A percentile compares a stretch with the other conserved stretches of the same genome.
phyloP scores from a whole-genome alignment of 2,113 vertebrate genomes.

The Halichoeres trimaculatus region DNA sequence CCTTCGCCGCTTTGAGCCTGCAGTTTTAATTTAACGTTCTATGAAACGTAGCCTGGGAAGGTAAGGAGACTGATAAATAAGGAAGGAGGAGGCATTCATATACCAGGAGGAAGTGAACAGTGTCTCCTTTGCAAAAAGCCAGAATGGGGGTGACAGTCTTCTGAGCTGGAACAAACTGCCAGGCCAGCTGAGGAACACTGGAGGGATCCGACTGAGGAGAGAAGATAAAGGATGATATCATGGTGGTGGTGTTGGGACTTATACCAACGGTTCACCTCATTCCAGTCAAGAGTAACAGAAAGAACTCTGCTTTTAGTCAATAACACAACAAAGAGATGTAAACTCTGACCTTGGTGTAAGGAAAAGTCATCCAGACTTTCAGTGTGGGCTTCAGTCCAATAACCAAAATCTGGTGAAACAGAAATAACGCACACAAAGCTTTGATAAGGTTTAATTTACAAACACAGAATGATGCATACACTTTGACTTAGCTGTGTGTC shows the following conservation, averaged over 20 bases:
- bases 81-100: constrained; percentile 17
- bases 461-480: neutral
- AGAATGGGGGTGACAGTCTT: constrained; percentile 92
- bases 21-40: no score
- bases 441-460: neutral
- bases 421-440: neutral
- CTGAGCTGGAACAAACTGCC: constrained; percentile 95
- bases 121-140: constrained; percentile 95
- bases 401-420: constrained; percentile 88
- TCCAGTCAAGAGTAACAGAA: no score
- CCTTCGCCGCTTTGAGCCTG: no score
- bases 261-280: no score
- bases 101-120: constrained; percentile 95
- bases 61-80: no score
- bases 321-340: neutral
- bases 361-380: constrained; percentile 99
- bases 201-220: constrained; percentile 90
- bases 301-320: no score
- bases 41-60: no score
- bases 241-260: no score
- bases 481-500: neutral
- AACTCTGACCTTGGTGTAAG: constrained; percentile 91
- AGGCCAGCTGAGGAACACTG: constrained; percentile 94
- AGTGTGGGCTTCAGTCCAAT: constrained; percentile 96
- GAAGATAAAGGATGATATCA: no score